Evolutionary conservation across 2,888 invertebrate species (phyloP), one percentile per base, ranked within the genome.

Genomic region (Schrankia costaestrigalis): DNA sequence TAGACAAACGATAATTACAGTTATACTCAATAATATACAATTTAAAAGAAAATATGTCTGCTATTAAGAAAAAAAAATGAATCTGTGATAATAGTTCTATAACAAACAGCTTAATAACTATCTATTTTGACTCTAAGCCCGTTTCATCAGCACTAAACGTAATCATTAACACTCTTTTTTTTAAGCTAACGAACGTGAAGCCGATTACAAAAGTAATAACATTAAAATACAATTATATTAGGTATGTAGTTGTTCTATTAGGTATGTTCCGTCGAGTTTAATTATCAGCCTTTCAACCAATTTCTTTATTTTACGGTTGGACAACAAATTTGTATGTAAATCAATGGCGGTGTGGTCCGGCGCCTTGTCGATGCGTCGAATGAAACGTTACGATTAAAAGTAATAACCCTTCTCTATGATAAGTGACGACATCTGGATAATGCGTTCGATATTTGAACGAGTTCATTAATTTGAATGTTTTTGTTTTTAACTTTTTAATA

Each of bases 311-410:
- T 85, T 78, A 85, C 79, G 74, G 78, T 70, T 70, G 72, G 71
- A 77, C 78, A 84, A 79, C 82, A 78, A 78, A 85, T 85, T 85
- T 81, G 82, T 82, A 86, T 87, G 86, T 79, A 76, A 86, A 87
- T 87, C 72, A 71, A 60, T 58, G 57, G 71, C 75, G 66, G 71
- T 84, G 86, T 85, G 86, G 86, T 87, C 68, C 59, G 60, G 63
- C 64, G 63, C 60, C 55, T 35, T 47, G 48, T 64, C 62, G 64
- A 71, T 63, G 59, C 44, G 56, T 53, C 58, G 55, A 54, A 46
- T 34, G 21, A 32, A 28, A 31, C 14, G 47, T 61, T 57, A 62
- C 71, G 70, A 73, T 74, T 71, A 68, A 66, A 71, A 64, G 58
- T 71, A 73, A 73, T 73, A 65, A 58, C 51, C 47, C 51, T 36